Evolutionary conservation across 2,113 vertebrate species (phyloP).

Genomic region (Sphaerodactylus townsendi): DNA sequence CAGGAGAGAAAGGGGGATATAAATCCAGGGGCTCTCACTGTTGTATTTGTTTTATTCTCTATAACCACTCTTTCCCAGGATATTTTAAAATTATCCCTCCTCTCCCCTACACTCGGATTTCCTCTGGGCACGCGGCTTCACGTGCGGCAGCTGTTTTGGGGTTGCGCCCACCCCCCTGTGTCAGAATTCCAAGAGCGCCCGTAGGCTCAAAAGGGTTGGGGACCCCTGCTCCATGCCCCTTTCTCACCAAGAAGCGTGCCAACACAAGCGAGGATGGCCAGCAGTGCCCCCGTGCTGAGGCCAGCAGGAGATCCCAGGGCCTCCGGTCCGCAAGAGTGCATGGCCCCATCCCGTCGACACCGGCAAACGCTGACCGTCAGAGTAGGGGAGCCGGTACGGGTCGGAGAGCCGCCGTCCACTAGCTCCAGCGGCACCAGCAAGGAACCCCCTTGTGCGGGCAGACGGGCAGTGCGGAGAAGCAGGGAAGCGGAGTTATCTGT

Average conservation of each 20-base stretch:
- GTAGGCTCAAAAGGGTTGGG: too few relatives aligned
- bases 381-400: conserved; percentile 83
- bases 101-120: too few relatives aligned
- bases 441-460: conserved; percentile 49
- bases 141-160: too few relatives aligned
- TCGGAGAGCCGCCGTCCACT: conserved; percentile 80
- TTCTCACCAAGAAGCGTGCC: conserved; percentile 86
- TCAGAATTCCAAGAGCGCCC: too few relatives aligned
- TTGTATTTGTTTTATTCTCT: too few relatives aligned
- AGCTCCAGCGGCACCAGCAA: conserved; percentile 84
- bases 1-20: too few relatives aligned
- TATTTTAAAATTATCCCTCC: too few relatives aligned
- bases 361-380: conserved; percentile 88
- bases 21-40: too few relatives aligned
- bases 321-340: conserved; percentile 57
- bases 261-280: conserved; percentile 87
- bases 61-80: too few relatives aligned
- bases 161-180: too few relatives aligned
- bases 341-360: conserved; percentile 80
- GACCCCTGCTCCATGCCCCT: background rate
- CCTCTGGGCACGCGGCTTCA: too few relatives aligned
- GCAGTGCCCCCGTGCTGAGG: conserved; percentile 87
- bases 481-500: conserved; percentile 69
- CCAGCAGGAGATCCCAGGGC: conserved; percentile 79
- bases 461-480: conserved; percentile 56